Base-by-base conservation (phyloP, 1,140 invertebrate genomes). In the Thalassaphorura encarpata region DNA sequence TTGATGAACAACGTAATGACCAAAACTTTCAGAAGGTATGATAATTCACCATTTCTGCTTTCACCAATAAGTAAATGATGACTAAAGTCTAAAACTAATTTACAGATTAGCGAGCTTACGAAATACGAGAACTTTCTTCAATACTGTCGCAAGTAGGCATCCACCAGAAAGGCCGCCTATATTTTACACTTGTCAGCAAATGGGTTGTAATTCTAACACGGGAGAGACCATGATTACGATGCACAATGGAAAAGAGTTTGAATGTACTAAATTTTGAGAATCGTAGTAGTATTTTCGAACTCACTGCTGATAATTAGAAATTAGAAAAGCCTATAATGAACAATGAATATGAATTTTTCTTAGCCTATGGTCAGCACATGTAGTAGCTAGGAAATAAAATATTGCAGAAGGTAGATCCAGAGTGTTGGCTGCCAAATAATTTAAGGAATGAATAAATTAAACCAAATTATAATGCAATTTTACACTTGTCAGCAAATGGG, bases 1-100 rank as follows among this genome's bases (percentile, higher is more conserved):
- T 61, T 50, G 63, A 64, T 33, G 53, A 62, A 15, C n/a, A 64
- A 61, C 28, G 56, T 64, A 3, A 64, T 64, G 63, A 62, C 63
- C 0, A 65, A 65, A 58, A 65, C 63, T 18, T 65, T 65, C 36
- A 60, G 56, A 50, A 41, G 63, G 63, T 65, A 52, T 48, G n/a
- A 3, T n/a, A 3, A 6, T 29, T 26, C 0, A 27, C 19, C 31
- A 47, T 42, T 13, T 13, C 18, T 33, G 2, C 36, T 5, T 18
- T 28, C n/a, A 5, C 24, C 21, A 8, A 13, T 49, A 3, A 33
- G 31, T 26, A 31, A 19, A 28, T 29, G 18, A 43, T 27, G 24
- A 36, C 24, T 41, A n/a, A n/a, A n/a, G 43, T 29, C 2, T 50
- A 1, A 21, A 4, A 46, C 18, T 1, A 45, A 29, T 13, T 43